Percentiles rank a stretch among this genome's conserved stretches.
Conservation (phyloP, 2,888 invertebrate genomes). For the Microplitis deprimator region DNA sequence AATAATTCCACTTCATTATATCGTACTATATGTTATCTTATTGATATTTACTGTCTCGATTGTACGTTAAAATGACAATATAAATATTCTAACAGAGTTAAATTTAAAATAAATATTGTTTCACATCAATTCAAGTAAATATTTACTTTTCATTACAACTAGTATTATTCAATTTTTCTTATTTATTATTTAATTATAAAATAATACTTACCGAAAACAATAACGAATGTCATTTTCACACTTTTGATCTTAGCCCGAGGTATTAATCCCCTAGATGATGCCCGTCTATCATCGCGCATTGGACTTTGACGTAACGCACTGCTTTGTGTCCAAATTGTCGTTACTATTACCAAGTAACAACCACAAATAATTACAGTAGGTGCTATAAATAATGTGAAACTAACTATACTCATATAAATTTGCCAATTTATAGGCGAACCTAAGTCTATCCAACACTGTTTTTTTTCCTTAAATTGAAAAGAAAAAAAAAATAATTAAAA, state of each 20-base stretch:
- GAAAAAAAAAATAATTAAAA: not conserved
- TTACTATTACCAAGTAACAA: constrained; percentile 92
- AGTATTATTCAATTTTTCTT: not conserved
- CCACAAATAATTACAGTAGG: constrained; percentile 91
- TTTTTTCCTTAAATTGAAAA: constrained; percentile 62
- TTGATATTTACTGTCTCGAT: no score
- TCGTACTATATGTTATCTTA: no score
- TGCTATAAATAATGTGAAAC: constrained; percentile 85
- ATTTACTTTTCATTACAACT: constrained; percentile 7
- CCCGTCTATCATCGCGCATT: constrained; percentile 78
- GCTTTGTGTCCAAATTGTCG: constrained; percentile 87
- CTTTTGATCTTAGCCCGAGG: constrained; percentile 97
- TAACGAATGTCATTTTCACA: constrained; percentile 97
- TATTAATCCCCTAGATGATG: constrained; percentile 93
- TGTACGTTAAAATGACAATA: not conserved
- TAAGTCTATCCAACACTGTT: constrained; percentile 93
- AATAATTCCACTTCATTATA: no score
- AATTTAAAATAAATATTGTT: constrained; percentile 2
- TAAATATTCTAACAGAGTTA: not conserved
- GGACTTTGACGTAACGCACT: constrained; percentile 68
- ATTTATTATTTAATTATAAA: not conserved
- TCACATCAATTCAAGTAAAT: not conserved
- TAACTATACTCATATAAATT: constrained; percentile 89
- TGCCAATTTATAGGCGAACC: constrained; percentile 84
- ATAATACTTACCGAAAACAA: constrained; percentile 86